A percentile compares a stretch with the other conserved stretches of the same genome.
phyloP scores from a whole-genome alignment of 1,140 invertebrate genomes.

The Drosophila pachea region DNA sequence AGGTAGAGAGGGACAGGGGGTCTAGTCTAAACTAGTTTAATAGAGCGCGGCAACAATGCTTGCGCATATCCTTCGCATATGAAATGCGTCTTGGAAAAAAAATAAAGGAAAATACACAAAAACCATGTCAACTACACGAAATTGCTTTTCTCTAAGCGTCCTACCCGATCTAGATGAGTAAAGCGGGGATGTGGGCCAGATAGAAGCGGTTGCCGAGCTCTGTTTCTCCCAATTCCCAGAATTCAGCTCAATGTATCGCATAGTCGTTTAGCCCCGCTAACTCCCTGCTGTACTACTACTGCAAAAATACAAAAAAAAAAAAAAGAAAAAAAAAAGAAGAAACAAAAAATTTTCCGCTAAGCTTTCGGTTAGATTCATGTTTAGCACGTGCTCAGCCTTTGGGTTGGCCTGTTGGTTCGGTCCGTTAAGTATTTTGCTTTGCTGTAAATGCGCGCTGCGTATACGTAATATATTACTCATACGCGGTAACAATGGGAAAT shows the following conservation, averaged over 20 bases:
- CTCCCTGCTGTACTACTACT: too few relatives aligned
- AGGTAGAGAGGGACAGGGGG: too few relatives aligned
- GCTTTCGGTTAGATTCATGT: slow-evolving; percentile 17
- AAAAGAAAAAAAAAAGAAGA: neutral
- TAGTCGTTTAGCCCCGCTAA: too few relatives aligned
- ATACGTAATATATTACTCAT: slow-evolving; percentile 45
- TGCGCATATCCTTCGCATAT: neutral
- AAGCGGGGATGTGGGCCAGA: too few relatives aligned
- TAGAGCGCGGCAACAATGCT: slow-evolving; percentile 17
- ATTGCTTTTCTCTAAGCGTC: neutral
- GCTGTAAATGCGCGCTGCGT: slow-evolving; percentile 24
- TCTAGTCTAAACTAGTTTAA: slow-evolving; percentile 56
- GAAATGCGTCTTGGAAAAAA: slow-evolving; percentile 1
- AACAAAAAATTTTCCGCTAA: neutral
- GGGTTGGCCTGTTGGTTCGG: slow-evolving; percentile 8
- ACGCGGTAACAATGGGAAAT: slow-evolving; percentile 27
- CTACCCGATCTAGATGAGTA: too few relatives aligned
- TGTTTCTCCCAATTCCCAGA: too few relatives aligned
- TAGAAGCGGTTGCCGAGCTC: too few relatives aligned
- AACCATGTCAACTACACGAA: slow-evolving; percentile 27
- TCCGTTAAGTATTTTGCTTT: neutral
- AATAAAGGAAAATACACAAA: neutral
- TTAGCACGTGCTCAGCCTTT: slow-evolving; percentile 23
- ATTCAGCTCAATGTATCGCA: too few relatives aligned
- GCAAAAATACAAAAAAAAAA: neutral